Evolutionary conservation across 2,113 vertebrate genomes (phyloP).

Genomic region (Panurus biarmicus): DNA sequence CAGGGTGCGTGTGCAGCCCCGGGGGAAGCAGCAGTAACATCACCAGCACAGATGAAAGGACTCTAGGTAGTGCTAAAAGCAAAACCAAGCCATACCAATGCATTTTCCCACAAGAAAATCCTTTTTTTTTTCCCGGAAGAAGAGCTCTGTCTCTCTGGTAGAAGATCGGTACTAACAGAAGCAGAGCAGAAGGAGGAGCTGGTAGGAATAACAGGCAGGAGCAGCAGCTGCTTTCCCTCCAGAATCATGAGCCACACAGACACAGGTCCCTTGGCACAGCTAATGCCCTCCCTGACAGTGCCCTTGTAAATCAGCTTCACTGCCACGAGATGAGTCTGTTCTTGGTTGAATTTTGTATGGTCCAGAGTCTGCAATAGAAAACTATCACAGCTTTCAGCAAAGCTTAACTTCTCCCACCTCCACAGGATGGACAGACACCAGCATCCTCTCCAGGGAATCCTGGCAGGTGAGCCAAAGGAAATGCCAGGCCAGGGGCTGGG

Average conservation of each 20-base stretch:
- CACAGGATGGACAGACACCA: not conserved
- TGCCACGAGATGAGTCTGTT: not conserved
- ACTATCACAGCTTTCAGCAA: not conserved
- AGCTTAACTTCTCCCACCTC: not conserved
- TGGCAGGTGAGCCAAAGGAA: not conserved
- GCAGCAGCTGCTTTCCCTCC: not conserved
- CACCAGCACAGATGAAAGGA: not conserved
- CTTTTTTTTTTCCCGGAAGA: not conserved
- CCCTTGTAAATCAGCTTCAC: not conserved
- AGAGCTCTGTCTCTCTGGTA: not conserved
- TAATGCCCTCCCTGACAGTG: not conserved
- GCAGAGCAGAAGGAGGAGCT: not conserved
- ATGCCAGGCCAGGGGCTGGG: not conserved
- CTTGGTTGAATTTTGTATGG: not conserved
- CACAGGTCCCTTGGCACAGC: not conserved
- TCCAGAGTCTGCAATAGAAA: not conserved
- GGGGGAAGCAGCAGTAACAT: not conserved
- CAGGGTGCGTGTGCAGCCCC: not conserved
- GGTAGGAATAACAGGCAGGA: not conserved
- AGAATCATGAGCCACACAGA: not conserved
- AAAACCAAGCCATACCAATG: not conserved
- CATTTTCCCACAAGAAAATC: not conserved
- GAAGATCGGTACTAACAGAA: not conserved
- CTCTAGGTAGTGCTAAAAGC: not conserved
- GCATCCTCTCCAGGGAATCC: not conserved